phyloP scores from a whole-genome alignment of 2,113 vertebrate genomes.

The Alosa alosa region DNA sequence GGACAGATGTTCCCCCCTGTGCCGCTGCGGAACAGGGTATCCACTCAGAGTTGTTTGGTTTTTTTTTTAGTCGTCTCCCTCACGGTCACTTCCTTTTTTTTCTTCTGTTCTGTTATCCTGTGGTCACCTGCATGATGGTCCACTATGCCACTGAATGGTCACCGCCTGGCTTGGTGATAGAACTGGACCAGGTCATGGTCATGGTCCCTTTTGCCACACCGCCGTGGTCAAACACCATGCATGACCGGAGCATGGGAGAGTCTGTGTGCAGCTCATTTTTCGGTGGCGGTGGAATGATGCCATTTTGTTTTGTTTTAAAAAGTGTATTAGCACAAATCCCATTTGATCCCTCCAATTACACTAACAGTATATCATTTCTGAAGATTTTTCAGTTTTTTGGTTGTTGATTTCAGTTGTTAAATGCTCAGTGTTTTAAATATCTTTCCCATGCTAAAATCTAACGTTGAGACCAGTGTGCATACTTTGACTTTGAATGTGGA shows the following conservation, averaged over 20 bases:
- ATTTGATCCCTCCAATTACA: neutral
- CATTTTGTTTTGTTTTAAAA: neutral
- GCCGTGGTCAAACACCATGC: slow-evolving; percentile 14
- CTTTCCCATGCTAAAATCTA: too few relatives aligned
- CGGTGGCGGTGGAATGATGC: neutral
- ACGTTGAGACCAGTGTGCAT: too few relatives aligned
- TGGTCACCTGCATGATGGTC: slow-evolving; percentile 22
- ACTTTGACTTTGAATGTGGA: too few relatives aligned
- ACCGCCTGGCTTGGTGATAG: neutral
- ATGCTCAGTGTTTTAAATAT: neutral
- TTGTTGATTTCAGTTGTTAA: neutral
- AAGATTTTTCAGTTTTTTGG: neutral
- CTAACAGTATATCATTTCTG: neutral
- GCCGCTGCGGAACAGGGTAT: slow-evolving; percentile 63
- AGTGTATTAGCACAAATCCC: neutral
- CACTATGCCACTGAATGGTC: neutral
- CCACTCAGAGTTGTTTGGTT: slow-evolving; percentile 29
- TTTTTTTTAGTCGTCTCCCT: slow-evolving; percentile 30
- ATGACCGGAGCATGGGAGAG: neutral
- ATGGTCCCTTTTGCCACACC: slow-evolving; percentile 13
- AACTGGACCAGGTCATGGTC: neutral
- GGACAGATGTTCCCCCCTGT: slow-evolving; percentile 68
- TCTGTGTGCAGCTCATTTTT: neutral
- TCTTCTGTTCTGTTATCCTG: neutral
- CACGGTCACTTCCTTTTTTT: neutral